phyloP scores from a whole-genome alignment of 2,888 invertebrate genomes.

The Drosophila monieri region DNA sequence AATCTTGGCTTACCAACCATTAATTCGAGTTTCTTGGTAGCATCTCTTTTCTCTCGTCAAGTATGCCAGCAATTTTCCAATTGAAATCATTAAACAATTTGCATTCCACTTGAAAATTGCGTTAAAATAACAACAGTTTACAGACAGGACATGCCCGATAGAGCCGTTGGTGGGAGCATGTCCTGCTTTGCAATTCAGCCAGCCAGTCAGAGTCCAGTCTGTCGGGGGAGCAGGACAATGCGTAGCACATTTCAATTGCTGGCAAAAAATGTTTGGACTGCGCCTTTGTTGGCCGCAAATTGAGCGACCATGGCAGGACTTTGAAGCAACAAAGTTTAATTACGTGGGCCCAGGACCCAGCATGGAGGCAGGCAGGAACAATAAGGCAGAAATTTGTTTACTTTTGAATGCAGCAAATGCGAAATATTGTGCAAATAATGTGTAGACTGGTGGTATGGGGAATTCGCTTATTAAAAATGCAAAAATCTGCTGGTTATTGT shows the following conservation, averaged over 20 bases:
- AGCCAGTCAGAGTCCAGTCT: slow-evolving; percentile 13
- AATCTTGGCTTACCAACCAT: slow-evolving; percentile 26
- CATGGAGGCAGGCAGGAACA: slow-evolving; percentile 30
- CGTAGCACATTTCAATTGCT: slow-evolving; percentile 71
- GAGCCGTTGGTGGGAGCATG: slow-evolving; percentile 25
- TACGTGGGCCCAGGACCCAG: slow-evolving; percentile 50
- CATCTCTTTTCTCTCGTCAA: slow-evolving; percentile 59
- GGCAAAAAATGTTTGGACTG: slow-evolving; percentile 62
- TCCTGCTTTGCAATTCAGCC: slow-evolving; percentile 34
- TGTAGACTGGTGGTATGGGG: slow-evolving; percentile 28
- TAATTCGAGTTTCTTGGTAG: slow-evolving; percentile 40
- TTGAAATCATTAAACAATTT: slow-evolving; percentile 83
- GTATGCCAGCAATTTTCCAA: slow-evolving; percentile 82
- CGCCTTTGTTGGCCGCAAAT: slow-evolving; percentile 74
- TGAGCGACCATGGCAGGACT: slow-evolving; percentile 70
- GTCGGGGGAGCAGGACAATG: slow-evolving; percentile 54
- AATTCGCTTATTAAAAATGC: slow-evolving; percentile 41
- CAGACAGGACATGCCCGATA: slow-evolving; percentile 46
- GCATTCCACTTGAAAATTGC: slow-evolving; percentile 83
- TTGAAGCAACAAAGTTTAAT: slow-evolving; percentile 77
- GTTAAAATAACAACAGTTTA: slow-evolving; percentile 80
- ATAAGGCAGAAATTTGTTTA: slow-evolving; percentile 52
- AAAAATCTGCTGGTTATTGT: slow-evolving; percentile 28
- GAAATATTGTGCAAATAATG: slow-evolving; percentile 64
- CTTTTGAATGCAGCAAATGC: slow-evolving; percentile 59